Base-by-base conservation (phyloP, 2,888 invertebrate species). In the Elaeidobius kamerunicus region DNA sequence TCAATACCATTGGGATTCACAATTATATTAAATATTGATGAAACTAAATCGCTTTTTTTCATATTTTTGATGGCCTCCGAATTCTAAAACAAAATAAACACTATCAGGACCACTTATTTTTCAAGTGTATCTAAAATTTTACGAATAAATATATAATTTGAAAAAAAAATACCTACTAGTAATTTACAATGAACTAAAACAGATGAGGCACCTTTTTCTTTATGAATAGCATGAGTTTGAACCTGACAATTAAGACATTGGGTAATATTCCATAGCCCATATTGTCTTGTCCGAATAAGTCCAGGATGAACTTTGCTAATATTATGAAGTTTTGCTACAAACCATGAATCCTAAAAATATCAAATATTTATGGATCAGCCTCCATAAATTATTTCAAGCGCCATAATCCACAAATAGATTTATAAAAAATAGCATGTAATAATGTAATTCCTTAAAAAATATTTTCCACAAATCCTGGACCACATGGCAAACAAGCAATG, bases 171-270 rank as follows among this genome's bases (percentile, higher is more conserved):
- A 76, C 78, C 77, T 67, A 84, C 85, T 73, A 80, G 73, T 66
- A 79, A 72, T 61, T 77, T 74, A 64, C 77, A 75, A 65, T 76
- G 76, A 58, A 84, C 74, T 57, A 84, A 73, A 47, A 81, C 76
- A 62, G 69, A 69, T 38, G 73, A 72, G 53, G 76, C 75, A 59
- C 78, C 75, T 62, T 76, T 77, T 61, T 81, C 80, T 63, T 76
- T 75, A 59, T 79, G 76, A 34, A 80, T 70, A 40, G 84, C 84
- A 71, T 85, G 83, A 12, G 84, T 83, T 60, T 77, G 75, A 59
- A 78, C 75, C 34, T 76, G 77, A 70, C 86, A 86, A 62, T 83
- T 82, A 50, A 82, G 73, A 70, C 86, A 86, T 40, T 76, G 77
- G 67, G 82, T 76, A 53, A 84, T 65, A 20, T 73, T 75, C 82